phyloP scores from a whole-genome alignment of 2,888 invertebrate species.

The Alviniconcha strummeri region DNA sequence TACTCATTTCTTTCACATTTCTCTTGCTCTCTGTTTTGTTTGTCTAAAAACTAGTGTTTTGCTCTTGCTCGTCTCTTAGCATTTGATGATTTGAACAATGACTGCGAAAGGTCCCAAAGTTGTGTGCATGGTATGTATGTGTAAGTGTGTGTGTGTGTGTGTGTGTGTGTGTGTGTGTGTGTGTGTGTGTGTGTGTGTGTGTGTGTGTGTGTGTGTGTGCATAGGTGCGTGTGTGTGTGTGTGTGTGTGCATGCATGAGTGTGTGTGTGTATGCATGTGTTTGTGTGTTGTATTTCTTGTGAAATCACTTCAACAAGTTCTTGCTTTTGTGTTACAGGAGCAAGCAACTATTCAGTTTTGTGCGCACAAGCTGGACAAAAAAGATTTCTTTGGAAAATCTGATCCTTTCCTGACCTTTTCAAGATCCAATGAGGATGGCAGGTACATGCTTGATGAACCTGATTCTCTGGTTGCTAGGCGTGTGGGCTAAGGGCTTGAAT shows the following conservation, averaged over 20 bases:
- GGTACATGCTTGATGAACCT: constrained; percentile 53
- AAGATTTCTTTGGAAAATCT: constrained; percentile 77
- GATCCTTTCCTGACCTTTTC: constrained; percentile 76
- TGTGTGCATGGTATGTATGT: not conserved
- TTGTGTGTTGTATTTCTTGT: constrained; percentile 6
- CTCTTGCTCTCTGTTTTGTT: not conserved
- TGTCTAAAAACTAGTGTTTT: not conserved
- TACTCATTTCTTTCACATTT: not conserved
- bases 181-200: not conserved
- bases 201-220: not conserved
- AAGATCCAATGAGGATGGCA: constrained; percentile 75
- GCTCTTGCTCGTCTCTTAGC: too few species aligned
- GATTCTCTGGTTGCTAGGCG: too few species aligned
- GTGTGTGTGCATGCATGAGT: not conserved
- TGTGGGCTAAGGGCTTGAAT: too few species aligned
- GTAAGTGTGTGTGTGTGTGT: not conserved
- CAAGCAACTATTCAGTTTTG: constrained; percentile 72
- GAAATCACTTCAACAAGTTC: not conserved
- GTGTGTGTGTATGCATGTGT: not conserved
- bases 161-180: not conserved
- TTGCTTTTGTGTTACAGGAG: constrained; percentile 61
- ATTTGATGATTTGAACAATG: too few species aligned
- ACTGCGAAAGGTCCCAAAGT: too few species aligned
- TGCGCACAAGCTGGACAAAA: constrained; percentile 75
- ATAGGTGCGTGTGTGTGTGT: not conserved